These are phyloP conservation scores for Pedetes capensis DNA, from an alignment of 2,113 vertebrate genomes.

Conservation along the genomic window DNA sequence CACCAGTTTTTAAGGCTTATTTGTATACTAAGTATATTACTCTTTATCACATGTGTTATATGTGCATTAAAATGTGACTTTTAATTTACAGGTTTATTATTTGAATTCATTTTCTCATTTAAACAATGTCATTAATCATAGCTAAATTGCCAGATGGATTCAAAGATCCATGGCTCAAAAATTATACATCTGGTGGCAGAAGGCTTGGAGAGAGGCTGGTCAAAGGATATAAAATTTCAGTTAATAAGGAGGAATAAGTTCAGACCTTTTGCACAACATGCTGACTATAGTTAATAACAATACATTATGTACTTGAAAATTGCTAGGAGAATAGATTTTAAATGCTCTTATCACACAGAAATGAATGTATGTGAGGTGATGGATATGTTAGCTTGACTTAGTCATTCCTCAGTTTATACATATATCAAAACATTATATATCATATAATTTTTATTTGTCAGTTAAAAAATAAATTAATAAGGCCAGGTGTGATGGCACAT, in stretches of 20 bases:
- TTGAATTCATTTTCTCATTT: slow-evolving; percentile 26
- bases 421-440: neutral
- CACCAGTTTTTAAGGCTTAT: neutral
- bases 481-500: no score
- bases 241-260: neutral
- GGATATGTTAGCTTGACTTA: neutral
- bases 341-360: neutral
- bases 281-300: neutral
- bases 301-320: neutral
- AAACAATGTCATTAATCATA: neutral
- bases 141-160: neutral
- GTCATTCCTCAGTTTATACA: neutral
- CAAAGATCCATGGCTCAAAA: neutral
- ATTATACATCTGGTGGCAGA: neutral
- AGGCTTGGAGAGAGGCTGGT: neutral
- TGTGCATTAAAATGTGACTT: slow-evolving; percentile 20
- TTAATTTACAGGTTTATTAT: slow-evolving; percentile 17
- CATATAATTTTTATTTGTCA: neutral
- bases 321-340: neutral
- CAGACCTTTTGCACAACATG: neutral
- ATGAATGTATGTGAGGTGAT: no score
- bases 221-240: neutral
- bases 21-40: neutral
- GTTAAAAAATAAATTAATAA: neutral
- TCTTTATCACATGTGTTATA: neutral